Evolutionary conservation across 2,888 invertebrate species (phyloP), one percentile per base, ranked within the genome.

Genomic region (Amphipoea lucens): DNA sequence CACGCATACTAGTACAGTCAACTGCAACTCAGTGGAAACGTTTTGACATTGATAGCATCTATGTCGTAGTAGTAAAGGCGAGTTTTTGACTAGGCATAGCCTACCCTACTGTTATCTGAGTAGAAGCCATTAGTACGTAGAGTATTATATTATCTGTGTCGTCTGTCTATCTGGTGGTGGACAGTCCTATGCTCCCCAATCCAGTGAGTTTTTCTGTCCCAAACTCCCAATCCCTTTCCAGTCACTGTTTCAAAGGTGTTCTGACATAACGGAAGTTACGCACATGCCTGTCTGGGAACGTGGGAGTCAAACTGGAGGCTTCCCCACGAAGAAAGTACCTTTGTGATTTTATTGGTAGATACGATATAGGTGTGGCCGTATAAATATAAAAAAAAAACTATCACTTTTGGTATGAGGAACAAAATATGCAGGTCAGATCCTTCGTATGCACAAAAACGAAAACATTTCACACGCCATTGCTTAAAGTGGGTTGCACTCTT

Each of bases 391-490:
- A 66, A 66, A 36, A 65, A 36, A 36, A 36, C 23, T 0, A 23
- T 12, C 12, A 29, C 29, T 62, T 6, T 20, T 29, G 12, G 6
- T 3, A 66, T 0, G 45, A 57, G 54, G 12, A 45, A 60, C 14
- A 67, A 29, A 29, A 40, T 20, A 70, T 57, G 57, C 65, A 48
- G 79, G 5, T 1, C 48, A 81, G 48, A 11, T 71, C 17, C 9
- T 7, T 42, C 48, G 12, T 36, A 29, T 14, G 23, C 29, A n/a
- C 51, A 48, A 36, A 42, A 62, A 57, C 4, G 4, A n/a, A n/a
- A 51, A 45, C 2, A 40, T 60, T n/a, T 54, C 20, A 29, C 29
- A 36, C 48, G 20, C 36, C n/a, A 45, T 71, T 70, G 23, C 36
- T 5, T 71, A 67, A 20, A 78, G 7, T 51, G 36, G 36, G 42